These are phyloP conservation scores for Otocyon megalotis DNA, from an alignment of 2,113 vertebrate species.

Conservation along the genomic window DNA sequence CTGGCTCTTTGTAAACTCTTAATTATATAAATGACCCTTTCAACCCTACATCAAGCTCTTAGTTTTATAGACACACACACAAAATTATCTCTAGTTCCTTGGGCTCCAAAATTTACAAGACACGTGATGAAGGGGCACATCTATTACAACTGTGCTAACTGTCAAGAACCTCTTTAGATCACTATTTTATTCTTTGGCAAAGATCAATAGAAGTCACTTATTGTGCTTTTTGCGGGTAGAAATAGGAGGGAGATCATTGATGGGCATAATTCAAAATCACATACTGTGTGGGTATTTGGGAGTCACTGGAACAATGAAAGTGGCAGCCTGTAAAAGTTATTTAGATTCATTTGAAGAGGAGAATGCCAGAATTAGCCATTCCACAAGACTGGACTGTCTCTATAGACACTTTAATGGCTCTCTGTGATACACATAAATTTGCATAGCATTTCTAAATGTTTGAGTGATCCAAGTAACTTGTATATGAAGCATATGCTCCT, in stretches of 20 bases:
- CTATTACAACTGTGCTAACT: conserved; percentile 84
- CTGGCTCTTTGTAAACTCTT: conserved; percentile 69
- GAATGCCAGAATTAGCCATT: conserved; percentile 72
- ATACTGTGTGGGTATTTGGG: conserved; percentile 72
- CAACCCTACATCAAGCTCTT: conserved; percentile 74
- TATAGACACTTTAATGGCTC: conserved; percentile 71
- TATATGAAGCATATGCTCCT: conserved; percentile 26
- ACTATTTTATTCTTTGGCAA: conserved; percentile 70
- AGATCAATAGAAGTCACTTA: conserved; percentile 79
- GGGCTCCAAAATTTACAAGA: conserved; percentile 77
- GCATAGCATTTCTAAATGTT: conserved; percentile 61
- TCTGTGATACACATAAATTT: conserved; percentile 58
- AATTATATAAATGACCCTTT: conserved; percentile 72
- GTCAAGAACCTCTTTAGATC: conserved; percentile 82
- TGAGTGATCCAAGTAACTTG: conserved; percentile 40
- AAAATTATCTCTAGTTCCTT: conserved; percentile 77
- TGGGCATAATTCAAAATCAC: conserved; percentile 80
- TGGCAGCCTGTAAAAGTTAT: conserved; percentile 76
- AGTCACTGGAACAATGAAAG: conserved; percentile 63
- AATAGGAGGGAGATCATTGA: conserved; percentile 71
- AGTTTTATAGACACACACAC: conserved; percentile 69
- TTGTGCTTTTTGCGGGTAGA: conserved; percentile 73
- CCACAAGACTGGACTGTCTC: conserved; percentile 54
- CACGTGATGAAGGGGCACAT: conserved; percentile 75
- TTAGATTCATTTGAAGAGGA: conserved; percentile 79